Conservation (phyloP, 2,797 vertebrate genomes). For the Oophaga sylvatica region DNA sequence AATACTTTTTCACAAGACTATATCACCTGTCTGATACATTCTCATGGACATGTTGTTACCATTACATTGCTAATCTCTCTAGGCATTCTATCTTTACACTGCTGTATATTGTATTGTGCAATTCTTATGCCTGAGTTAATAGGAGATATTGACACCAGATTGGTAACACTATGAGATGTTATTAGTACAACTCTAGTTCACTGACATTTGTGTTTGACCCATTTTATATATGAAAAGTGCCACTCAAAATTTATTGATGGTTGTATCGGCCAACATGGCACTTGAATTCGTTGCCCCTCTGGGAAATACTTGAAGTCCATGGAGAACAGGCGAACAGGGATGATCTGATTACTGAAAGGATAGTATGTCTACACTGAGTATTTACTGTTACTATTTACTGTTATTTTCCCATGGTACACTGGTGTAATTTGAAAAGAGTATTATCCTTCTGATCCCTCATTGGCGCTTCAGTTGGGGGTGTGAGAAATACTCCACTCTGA, state of each 20-base stretch:
- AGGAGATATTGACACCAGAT: neutral
- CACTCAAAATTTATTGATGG: neutral
- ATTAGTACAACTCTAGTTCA: neutral
- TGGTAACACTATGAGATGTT: neutral
- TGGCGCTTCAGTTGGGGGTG: constrained; percentile 13
- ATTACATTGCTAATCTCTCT: neutral
- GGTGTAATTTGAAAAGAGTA: neutral
- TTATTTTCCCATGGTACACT: neutral
- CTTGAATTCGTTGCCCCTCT: neutral
- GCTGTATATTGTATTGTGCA: neutral
- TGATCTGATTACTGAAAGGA: neutral
- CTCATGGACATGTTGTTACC: too few species aligned
- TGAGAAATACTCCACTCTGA: neutral
- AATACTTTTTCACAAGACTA: too few species aligned
- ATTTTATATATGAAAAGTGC: neutral
- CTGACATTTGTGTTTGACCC: neutral
- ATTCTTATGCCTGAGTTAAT: neutral
- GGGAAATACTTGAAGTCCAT: neutral
- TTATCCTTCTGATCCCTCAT: neutral
- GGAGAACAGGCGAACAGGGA: neutral
- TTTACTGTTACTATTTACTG: neutral
- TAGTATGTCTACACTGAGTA: neutral
- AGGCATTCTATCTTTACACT: neutral
- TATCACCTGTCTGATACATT: too few species aligned
- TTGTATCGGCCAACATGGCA: neutral